A percentile compares a stretch with the other conserved stretches of the same genome.
These are phyloP conservation scores for Karalla daura DNA, from an alignment of 2,797 vertebrate genomes.

Conservation along the genomic window DNA sequence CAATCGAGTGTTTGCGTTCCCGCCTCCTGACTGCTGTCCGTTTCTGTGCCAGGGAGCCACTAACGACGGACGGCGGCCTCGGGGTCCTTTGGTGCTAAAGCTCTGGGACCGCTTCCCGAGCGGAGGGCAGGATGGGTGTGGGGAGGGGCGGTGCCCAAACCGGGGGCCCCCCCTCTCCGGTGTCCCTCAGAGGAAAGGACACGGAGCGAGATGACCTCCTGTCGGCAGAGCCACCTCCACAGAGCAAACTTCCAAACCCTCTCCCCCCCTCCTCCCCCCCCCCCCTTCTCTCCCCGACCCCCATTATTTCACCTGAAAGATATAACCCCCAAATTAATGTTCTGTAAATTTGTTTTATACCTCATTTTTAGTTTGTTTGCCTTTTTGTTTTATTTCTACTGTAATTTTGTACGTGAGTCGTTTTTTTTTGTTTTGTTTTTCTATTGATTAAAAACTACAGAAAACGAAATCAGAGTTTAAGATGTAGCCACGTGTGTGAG, in stretches of 20 bases:
- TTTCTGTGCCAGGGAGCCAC: conserved; percentile 75
- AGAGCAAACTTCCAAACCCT: conserved; percentile 54
- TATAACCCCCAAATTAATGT: conserved; percentile 76
- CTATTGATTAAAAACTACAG: conserved; percentile 60
- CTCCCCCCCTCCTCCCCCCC: conserved; percentile 26
- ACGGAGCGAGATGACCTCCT: conserved; percentile 40
- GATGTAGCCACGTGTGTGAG: conserved; percentile 10
- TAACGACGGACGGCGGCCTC: conserved; percentile 64
- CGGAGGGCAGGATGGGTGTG: conserved; percentile 35
- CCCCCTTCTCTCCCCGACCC: conserved; percentile 13
- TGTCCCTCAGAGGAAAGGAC: conserved; percentile 47
- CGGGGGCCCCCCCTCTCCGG: conserved; percentile 3
- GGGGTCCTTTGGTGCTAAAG: conserved; percentile 79
- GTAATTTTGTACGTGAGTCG: conserved; percentile 78
- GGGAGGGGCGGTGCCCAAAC: no score
- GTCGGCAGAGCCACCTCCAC: conserved; percentile 32
- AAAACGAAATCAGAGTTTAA: conserved; percentile 41
- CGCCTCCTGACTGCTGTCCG: no score
- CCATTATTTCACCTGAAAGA: conserved; percentile 57
- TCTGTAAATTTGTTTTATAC: conserved; percentile 90
- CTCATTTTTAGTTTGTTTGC: conserved; percentile 79
- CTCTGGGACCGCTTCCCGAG: conserved; percentile 44
- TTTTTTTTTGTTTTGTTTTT: conserved; percentile 64
- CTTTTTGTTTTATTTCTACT: conserved; percentile 81
- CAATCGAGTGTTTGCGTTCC: no score